Conservation (phyloP, 2,113 vertebrate species). For the Myotis davidii region DNA sequence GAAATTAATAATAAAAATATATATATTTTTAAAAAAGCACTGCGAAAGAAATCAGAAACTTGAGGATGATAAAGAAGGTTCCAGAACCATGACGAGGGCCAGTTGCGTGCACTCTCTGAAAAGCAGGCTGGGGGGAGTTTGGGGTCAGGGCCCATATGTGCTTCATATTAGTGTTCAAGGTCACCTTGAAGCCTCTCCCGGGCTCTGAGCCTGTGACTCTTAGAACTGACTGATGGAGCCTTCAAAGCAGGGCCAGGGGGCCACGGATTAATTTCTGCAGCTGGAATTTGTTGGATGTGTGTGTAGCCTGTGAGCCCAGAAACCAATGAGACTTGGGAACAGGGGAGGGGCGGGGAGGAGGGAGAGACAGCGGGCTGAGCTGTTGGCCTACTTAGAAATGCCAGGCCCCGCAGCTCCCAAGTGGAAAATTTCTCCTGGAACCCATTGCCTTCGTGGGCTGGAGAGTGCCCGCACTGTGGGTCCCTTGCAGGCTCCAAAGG, state of each 20-base stretch:
- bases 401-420: neutral
- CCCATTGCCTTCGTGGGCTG: conserved; percentile 33
- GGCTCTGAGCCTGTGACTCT: neutral
- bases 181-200: neutral
- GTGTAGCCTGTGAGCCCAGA: conserved; percentile 55
- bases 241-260: conserved; percentile 57
- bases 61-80: neutral
- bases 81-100: neutral
- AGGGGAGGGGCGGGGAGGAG: neutral
- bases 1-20: neutral
- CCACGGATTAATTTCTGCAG: conserved; percentile 64
- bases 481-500: neutral
- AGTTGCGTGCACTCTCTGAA: neutral
- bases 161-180: conserved; percentile 16
- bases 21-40: too few species aligned
- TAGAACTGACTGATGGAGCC: conserved; percentile 12
- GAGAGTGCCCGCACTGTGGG: neutral
- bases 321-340: neutral
- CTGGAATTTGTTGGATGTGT: conserved; percentile 66
- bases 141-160: neutral
- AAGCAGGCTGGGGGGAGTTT: neutral
- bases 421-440: conserved; percentile 33
- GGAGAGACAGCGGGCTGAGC: neutral
- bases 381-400: conserved; percentile 53
- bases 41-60: neutral